phyloP scores from a whole-genome alignment of 1,140 invertebrate genomes.

The Listronotus bonariensis region DNA sequence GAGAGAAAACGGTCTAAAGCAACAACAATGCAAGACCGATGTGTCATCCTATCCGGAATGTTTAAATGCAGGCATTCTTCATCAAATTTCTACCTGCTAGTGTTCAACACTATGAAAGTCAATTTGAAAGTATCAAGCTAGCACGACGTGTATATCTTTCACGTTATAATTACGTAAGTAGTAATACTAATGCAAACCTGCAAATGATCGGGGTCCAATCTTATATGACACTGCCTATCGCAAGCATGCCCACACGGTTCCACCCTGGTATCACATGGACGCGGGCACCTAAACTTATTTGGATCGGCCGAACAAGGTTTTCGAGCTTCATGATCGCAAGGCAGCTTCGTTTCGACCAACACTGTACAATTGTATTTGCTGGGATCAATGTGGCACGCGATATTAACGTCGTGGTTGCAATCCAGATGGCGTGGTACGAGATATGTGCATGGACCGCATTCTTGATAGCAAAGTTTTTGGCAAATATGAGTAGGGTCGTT shows the following conservation, averaged over 20 bases:
- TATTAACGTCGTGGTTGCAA: slow-evolving; percentile 56
- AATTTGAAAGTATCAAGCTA: no score
- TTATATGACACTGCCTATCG: slow-evolving; percentile 56
- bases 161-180: no score
- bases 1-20: no score
- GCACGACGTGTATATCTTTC: no score
- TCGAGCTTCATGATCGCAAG: slow-evolving; percentile 58
- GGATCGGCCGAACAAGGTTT: slow-evolving; percentile 55
- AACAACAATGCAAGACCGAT: no score
- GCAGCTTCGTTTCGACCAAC: slow-evolving; percentile 49
- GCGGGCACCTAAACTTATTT: slow-evolving; percentile 52
- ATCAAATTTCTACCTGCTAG: no score
- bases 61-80: no score
- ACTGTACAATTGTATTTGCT: slow-evolving; percentile 50
- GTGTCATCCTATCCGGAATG: no score
- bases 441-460: slow-evolving; percentile 57
- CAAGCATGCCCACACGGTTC: slow-evolving; percentile 61
- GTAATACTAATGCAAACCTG: slow-evolving; percentile 47
- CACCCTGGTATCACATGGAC: slow-evolving; percentile 55
- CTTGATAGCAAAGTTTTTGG: slow-evolving; percentile 56
- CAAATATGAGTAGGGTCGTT: slow-evolving; percentile 57
- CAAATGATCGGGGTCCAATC: slow-evolving; percentile 58
- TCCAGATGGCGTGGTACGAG: slow-evolving; percentile 52
- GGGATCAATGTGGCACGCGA: slow-evolving; percentile 55
- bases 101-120: no score